These are phyloP conservation scores for Dascyllus trimaculatus DNA, from an alignment of 2,113 vertebrate genomes.

Conservation along the genomic window DNA sequence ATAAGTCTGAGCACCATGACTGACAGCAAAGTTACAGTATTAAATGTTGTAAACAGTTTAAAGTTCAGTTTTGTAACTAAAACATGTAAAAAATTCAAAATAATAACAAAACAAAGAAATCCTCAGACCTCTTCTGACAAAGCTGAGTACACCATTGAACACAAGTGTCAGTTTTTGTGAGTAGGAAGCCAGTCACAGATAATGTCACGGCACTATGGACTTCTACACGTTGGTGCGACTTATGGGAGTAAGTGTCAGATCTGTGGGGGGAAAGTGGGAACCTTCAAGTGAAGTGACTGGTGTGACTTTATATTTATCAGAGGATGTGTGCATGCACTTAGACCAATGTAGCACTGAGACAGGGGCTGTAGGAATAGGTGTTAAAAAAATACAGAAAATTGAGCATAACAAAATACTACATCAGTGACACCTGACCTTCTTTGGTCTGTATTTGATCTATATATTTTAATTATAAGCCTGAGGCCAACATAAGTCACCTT, in stretches of 20 bases:
- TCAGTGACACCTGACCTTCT: slow-evolving; percentile 18
- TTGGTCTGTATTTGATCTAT: slow-evolving; percentile 31
- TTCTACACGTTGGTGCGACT: background rate
- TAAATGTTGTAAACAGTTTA: too few species aligned
- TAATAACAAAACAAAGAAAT: too few species aligned
- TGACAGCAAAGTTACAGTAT: too few species aligned
- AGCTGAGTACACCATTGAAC: too few species aligned
- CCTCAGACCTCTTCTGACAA: too few species aligned
- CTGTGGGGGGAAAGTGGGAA: background rate
- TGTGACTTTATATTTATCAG: background rate
- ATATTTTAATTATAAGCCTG: slow-evolving; percentile 51
- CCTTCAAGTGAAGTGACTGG: background rate
- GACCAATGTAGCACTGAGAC: background rate
- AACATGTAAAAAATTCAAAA: too few species aligned
- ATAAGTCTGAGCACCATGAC: too few species aligned
- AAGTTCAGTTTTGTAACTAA: too few species aligned
- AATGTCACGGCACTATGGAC: background rate
- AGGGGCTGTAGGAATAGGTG: background rate
- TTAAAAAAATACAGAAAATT: background rate
- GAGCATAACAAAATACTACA: background rate
- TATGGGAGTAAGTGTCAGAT: background rate
- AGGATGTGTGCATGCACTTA: slow-evolving; percentile 1
- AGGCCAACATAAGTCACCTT: slow-evolving; percentile 40
- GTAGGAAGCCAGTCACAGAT: background rate
- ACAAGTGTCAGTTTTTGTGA: too few species aligned